Percentiles rank a stretch among this genome's conserved stretches.
Evolutionary conservation across 2,888 invertebrate genomes (phyloP).

Genomic region (Xanthostigma xanthostigma): DNA sequence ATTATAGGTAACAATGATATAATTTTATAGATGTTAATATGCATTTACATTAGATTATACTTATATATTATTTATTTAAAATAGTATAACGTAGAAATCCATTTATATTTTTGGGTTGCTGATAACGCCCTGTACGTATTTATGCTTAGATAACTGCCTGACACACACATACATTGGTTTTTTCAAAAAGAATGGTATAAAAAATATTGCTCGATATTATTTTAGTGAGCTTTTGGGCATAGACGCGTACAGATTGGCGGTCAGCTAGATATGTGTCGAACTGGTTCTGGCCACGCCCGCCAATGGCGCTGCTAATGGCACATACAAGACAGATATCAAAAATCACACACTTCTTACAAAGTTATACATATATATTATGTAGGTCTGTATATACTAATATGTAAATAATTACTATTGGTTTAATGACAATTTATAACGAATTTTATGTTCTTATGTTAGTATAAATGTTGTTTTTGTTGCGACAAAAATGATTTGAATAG

Average conservation of each 20-base stretch:
- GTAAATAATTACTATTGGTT: too few relatives aligned
- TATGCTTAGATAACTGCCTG: conserved; percentile 2
- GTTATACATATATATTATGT: background rate
- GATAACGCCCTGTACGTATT: conserved; percentile 3
- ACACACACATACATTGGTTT: background rate
- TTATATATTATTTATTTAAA: too few relatives aligned
- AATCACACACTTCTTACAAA: background rate
- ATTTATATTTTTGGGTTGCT: background rate
- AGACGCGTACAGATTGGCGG: background rate
- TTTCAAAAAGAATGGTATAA: background rate
- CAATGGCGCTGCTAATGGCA: too few relatives aligned
- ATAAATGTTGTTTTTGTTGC: too few relatives aligned
- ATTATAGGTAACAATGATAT: too few relatives aligned
- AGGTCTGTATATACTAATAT: background rate
- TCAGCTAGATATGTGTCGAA: conserved; percentile 7
- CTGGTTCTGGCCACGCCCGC: conserved; percentile 5
- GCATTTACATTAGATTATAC: too few relatives aligned
- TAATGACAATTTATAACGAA: too few relatives aligned
- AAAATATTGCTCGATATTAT: conserved; percentile 1
- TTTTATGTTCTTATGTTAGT: too few relatives aligned
- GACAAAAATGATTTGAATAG: too few relatives aligned
- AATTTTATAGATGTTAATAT: too few relatives aligned
- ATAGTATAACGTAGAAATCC: too few relatives aligned
- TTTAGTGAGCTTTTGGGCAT: background rate
- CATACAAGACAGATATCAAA: too few relatives aligned